Percentiles rank a stretch among this genome's conserved stretches.
These are phyloP conservation scores for Arrhamphus sclerolepis DNA, from an alignment of 2,797 vertebrate genomes.

Conservation along the genomic window DNA sequence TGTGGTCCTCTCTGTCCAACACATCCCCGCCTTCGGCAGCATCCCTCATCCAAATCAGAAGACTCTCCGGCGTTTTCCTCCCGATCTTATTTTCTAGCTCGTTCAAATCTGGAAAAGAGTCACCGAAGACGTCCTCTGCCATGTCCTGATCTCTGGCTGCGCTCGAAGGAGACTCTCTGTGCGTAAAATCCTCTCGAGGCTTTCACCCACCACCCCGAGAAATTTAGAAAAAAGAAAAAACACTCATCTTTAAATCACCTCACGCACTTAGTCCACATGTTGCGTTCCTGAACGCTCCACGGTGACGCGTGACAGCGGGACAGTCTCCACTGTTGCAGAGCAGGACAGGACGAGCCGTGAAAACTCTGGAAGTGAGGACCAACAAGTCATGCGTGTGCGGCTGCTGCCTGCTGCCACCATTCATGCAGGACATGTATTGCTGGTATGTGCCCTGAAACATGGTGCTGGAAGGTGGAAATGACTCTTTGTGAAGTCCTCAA, in stretches of 20 bases:
- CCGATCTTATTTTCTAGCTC: slow-evolving; percentile 75
- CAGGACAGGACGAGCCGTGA: slow-evolving; percentile 31
- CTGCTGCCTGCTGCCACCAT: slow-evolving; percentile 22
- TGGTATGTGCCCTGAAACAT: slow-evolving; percentile 35
- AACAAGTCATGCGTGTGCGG: slow-evolving; percentile 4
- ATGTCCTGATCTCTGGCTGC: slow-evolving; percentile 31
- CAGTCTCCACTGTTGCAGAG: slow-evolving; percentile 5
- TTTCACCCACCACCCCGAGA: background rate
- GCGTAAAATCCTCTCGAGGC: slow-evolving; percentile 30
- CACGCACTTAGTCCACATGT: background rate
- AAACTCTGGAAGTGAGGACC: slow-evolving; percentile 50
- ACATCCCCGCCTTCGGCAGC: slow-evolving; percentile 41
- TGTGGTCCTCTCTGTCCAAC: slow-evolving; percentile 5
- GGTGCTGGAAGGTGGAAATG: slow-evolving; percentile 54
- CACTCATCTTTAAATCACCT: background rate
- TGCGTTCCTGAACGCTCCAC: slow-evolving; percentile 50
- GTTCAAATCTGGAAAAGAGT: slow-evolving; percentile 56
- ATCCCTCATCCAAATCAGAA: slow-evolving; percentile 69
- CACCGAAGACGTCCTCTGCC: slow-evolving; percentile 55
- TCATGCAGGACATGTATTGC: slow-evolving; percentile 33
- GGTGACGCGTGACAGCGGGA: slow-evolving; percentile 3
- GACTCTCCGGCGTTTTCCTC: slow-evolving; percentile 70
- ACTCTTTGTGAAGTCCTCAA: slow-evolving; percentile 40
- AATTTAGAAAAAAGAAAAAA: background rate
- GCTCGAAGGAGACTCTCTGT: slow-evolving; percentile 7